A percentile compares a stretch with the other conserved stretches of the same genome.
phyloP scores from a whole-genome alignment of 2,888 invertebrate genomes.

The Chloroclysta siterata region DNA sequence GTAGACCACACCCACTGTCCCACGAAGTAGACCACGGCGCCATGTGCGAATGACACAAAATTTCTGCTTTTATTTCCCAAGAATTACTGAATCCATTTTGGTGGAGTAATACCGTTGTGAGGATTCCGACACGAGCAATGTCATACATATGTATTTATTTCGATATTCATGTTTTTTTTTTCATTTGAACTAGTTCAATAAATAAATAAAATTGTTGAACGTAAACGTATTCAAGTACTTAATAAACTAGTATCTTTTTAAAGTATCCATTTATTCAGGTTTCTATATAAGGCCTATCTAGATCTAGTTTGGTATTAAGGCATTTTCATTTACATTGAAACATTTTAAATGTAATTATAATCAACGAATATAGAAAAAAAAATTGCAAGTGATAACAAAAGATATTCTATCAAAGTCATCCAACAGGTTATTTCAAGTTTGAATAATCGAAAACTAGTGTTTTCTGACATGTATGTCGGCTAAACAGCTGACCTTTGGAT shows the following conservation, averaged over 20 bases:
- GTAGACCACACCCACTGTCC: constrained; percentile 29
- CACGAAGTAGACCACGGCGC: constrained; percentile 31
- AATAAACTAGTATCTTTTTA: too few relatives aligned
- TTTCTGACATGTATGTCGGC: background rate
- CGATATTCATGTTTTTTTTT: constrained; percentile 10
- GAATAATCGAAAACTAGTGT: too few relatives aligned
- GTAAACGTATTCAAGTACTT: too few relatives aligned
- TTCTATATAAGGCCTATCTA: too few relatives aligned
- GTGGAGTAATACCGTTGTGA: constrained; percentile 30
- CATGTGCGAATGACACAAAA: constrained; percentile 30
- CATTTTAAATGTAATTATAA: too few relatives aligned
- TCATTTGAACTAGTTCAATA: background rate
- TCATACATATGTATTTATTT: constrained; percentile 28
- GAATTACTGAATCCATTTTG: constrained; percentile 24
- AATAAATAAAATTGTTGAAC: background rate
- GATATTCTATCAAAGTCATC: too few relatives aligned
- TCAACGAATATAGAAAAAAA: too few relatives aligned
- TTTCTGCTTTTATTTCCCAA: constrained; percentile 36
- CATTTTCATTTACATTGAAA: too few relatives aligned
- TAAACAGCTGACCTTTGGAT: constrained; percentile 3
- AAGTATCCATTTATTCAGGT: too few relatives aligned
- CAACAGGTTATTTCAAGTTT: too few relatives aligned
- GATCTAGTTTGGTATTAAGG: too few relatives aligned
- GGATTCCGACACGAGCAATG: constrained; percentile 22
- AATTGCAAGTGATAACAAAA: too few relatives aligned